Evolutionary conservation across 2,113 vertebrate species (phyloP).

Genomic region (Pantherophis guttatus): DNA sequence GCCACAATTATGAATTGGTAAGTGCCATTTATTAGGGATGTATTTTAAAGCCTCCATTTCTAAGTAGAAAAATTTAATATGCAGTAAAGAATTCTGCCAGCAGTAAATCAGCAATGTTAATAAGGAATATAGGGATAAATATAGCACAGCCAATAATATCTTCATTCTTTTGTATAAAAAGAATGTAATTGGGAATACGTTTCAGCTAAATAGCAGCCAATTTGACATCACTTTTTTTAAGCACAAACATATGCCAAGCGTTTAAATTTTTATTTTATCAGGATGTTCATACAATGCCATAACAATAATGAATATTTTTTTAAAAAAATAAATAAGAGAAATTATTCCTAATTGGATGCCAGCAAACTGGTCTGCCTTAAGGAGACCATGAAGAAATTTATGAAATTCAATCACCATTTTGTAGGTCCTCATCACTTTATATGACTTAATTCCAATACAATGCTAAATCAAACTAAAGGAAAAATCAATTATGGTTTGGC

Average conservation of each 20-base stretch:
- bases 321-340: too few species aligned
- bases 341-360: neutral
- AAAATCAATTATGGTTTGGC: neutral
- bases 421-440: neutral
- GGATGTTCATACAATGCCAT: neutral
- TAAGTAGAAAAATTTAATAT: conserved; percentile 36
- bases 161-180: conserved; percentile 6
- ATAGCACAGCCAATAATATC: conserved; percentile 27
- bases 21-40: conserved; percentile 41
- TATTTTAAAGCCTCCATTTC: conserved; percentile 34
- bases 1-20: conserved; percentile 46
- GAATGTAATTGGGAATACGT: conserved; percentile 40
- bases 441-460: neutral
- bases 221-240: neutral
- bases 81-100: conserved; percentile 32
- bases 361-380: neutral
- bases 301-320: neutral
- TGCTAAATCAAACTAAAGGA: neutral
- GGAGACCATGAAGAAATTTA: neutral
- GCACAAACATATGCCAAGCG: conserved; percentile 12
- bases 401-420: neutral
- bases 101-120: conserved; percentile 39
- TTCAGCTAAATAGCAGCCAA: conserved; percentile 10
- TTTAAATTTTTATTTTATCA: neutral
- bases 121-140: conserved; percentile 42